Conservation (phyloP, 2,888 invertebrate species). For the Philhelius pedissequus region DNA sequence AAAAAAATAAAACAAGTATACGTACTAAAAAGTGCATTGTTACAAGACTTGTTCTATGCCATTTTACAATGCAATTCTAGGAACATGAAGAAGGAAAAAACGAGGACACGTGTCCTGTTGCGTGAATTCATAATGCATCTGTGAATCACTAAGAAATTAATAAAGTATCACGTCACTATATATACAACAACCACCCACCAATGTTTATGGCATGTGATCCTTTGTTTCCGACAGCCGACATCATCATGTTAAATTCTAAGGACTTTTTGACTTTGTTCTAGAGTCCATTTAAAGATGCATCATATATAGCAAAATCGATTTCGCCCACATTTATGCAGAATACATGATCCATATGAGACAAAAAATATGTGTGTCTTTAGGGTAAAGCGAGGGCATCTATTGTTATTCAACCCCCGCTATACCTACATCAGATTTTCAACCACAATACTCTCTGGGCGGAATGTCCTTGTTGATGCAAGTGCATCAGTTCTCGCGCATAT, state of each 20-base stretch:
- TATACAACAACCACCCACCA: not conserved
- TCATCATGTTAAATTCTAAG: conserved; percentile 3
- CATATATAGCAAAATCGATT: conserved; percentile 36
- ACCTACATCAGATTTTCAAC: conserved; percentile 1
- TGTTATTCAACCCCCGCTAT: not conserved
- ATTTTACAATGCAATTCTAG: conserved; percentile 23
- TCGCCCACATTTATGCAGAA: conserved; percentile 10
- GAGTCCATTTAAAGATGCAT: conserved; percentile 40
- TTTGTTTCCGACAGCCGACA: conserved; percentile 23
- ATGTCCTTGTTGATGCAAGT: conserved; percentile 63
- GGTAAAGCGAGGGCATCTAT: conserved; percentile 42
- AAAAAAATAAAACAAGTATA: not conserved
- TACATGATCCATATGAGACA: conserved; percentile 5
- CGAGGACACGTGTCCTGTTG: conserved; percentile 52
- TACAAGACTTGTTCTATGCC: conserved; percentile 29
- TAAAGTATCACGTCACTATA: conserved; percentile 30
- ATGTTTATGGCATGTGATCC: conserved; percentile 38
- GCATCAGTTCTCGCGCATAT: conserved; percentile 63
- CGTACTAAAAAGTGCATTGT: conserved; percentile 6
- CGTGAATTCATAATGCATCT: conserved; percentile 41
- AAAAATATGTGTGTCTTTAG: conserved; percentile 62
- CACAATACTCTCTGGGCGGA: not conserved
- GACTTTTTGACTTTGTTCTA: conserved; percentile 38
- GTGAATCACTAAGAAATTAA: conserved; percentile 43
- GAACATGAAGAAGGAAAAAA: not conserved